A percentile compares a stretch with the other conserved stretches of the same genome.
phyloP scores from a whole-genome alignment of 2,797 vertebrate species.

The Bradypodion ventrale region DNA sequence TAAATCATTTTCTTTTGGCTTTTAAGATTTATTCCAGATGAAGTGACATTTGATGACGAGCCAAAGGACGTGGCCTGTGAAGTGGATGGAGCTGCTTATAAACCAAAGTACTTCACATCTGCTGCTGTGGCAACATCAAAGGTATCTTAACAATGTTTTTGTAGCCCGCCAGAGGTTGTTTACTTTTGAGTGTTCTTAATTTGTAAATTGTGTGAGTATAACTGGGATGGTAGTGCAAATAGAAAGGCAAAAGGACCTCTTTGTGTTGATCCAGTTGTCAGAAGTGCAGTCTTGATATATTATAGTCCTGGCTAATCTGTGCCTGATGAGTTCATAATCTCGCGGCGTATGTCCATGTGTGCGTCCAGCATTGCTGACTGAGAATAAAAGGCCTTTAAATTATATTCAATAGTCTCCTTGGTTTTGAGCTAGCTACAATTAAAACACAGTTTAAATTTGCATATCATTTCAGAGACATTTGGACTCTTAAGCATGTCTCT shows the following conservation, averaged over 20 bases:
- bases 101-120: constrained; percentile 91
- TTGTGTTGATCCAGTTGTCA: not conserved
- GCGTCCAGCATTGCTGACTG: not conserved
- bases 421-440: not conserved
- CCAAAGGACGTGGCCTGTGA: constrained; percentile 88
- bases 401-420: not conserved
- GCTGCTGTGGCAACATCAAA: constrained; percentile 86
- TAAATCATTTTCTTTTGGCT: constrained; percentile 62
- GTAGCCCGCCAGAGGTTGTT: constrained; percentile 46
- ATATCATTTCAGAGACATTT: not conserved
- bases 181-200: constrained; percentile 39
- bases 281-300: not conserved
- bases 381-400: not conserved
- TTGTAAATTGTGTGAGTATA: constrained; percentile 36
- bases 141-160: constrained; percentile 74
- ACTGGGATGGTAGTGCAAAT: not conserved
- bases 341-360: not conserved
- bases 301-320: not conserved
- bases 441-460: not conserved
- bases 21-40: constrained; percentile 89
- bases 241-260: not conserved
- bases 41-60: constrained; percentile 84
- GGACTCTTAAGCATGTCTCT: not conserved
- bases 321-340: not conserved
- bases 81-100: constrained; percentile 85